Conservation (phyloP, 2,113 vertebrate species). For the Gnathonemus echidnorhynchus region DNA sequence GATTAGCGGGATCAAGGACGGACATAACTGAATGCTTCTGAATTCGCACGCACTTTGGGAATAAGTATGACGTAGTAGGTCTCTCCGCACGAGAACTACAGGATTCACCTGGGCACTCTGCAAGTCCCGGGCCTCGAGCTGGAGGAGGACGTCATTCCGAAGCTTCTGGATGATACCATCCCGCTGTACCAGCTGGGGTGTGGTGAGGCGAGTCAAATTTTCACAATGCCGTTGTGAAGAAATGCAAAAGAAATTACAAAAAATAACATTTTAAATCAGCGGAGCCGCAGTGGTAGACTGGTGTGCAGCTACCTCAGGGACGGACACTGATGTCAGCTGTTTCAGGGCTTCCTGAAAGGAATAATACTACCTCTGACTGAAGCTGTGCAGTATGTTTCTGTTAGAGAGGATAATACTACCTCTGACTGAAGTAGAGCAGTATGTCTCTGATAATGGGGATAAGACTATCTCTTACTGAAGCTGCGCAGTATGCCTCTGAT, state of each 20-base stretch:
- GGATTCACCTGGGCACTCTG: constrained; percentile 36
- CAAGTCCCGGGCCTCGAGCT: constrained; percentile 39
- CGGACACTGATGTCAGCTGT: neutral
- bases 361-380: neutral
- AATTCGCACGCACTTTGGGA: neutral
- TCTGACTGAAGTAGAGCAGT: neutral
- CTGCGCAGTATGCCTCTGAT: neutral
- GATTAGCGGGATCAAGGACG: neutral
- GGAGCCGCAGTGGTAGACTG: neutral
- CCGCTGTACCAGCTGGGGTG: neutral
- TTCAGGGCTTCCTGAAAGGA: neutral
- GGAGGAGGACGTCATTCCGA: constrained; percentile 33
- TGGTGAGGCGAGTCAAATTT: neutral
- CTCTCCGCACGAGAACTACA: neutral
- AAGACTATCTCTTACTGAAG: neutral
- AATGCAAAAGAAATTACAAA: neutral
- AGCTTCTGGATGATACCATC: constrained; percentile 30
- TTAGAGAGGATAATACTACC: neutral
- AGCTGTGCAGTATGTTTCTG: neutral
- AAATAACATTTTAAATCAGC: too few relatives aligned
- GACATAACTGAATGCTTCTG: neutral
- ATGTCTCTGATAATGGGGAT: neutral
- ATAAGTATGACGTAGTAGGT: neutral
- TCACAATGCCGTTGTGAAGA: neutral
- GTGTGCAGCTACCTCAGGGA: neutral